Base-by-base conservation (phyloP, 2,797 vertebrate species). In the Malurus splendens region DNA sequence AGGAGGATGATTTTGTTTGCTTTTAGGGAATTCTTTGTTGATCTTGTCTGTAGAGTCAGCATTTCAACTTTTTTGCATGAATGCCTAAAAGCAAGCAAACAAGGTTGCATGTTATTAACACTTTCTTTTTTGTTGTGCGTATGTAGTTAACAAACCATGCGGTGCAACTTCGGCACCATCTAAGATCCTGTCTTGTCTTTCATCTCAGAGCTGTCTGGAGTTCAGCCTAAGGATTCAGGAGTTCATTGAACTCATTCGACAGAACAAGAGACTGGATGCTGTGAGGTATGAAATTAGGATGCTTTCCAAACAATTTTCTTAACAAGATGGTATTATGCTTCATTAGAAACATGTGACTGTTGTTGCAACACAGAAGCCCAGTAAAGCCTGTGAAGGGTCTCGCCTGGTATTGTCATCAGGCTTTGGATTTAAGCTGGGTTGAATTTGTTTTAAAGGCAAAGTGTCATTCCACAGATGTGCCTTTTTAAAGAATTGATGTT, bases 191-290 rank as follows among this genome's bases (percentile, higher is more conserved):
- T 94, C 89, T 93, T 91, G 36, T 94, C 80, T 96, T 95, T 95
- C 27, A 94, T 94, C 90, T 96, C 97, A 99, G 99, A 99, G 99
- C 94, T 99, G 99, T 96, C 97, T 99, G 95, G 99, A 99, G 97
- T 99, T 99, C 97, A 99, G 99, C 96, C 98, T 99, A 89, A 98
- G 99, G 97, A 99, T 99, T 96, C 99, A 99, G 96, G 99, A 99
- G 97, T 99, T 99, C 96, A 99, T 99, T 54, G 99, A 99, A 95
- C 98, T 99, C 86, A 99, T 99, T 94, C 98, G 99, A 96, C 99
- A 99, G 97, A 99, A 99, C 97, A 99, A 99, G 97, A 98, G 99
- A 90, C 98, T 99, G 98, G 99, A 99, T 59, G 99, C 99, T 30
- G 99, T 99, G 96, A 98, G 99, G 99, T 99, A 98, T 67, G 97